Conservation (phyloP, 2,888 invertebrate genomes). For the Stenolophus ochropezus region DNA sequence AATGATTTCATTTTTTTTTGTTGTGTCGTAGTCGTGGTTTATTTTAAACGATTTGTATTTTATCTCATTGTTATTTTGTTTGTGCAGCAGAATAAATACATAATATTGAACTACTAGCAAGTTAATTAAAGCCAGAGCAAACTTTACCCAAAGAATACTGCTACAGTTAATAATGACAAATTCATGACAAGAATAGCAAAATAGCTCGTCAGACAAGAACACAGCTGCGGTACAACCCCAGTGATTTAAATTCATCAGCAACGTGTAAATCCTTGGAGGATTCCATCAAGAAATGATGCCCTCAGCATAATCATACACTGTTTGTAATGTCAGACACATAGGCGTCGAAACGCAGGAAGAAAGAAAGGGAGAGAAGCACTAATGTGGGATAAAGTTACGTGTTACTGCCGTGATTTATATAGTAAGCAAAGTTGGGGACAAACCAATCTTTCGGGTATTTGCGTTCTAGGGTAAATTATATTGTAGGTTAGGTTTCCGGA, state of each 20-base stretch:
- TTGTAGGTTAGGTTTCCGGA: background rate
- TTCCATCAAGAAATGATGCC: background rate
- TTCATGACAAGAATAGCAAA: slow-evolving; percentile 2
- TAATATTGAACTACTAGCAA: no score
- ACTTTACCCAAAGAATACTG: background rate
- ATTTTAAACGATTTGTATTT: no score
- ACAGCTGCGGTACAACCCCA: background rate
- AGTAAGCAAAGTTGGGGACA: no score
- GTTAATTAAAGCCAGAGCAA: background rate
- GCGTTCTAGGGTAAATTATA: background rate
- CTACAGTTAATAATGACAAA: background rate
- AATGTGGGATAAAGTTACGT: background rate
- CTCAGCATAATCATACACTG: slow-evolving; percentile 13
- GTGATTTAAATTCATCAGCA: slow-evolving; percentile 18
- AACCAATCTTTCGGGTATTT: background rate
- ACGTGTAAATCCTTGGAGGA: background rate
- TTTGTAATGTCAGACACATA: background rate
- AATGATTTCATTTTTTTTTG: no score
- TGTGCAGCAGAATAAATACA: no score
- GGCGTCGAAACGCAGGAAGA: background rate
- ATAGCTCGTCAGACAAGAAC: background rate
- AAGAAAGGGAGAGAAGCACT: background rate
- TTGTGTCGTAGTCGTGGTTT: no score
- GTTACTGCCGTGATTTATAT: no score
- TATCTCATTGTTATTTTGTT: no score